These are phyloP conservation scores for Calliphora vicina DNA, from an alignment of 1,140 invertebrate species.

Conservation along the genomic window DNA sequence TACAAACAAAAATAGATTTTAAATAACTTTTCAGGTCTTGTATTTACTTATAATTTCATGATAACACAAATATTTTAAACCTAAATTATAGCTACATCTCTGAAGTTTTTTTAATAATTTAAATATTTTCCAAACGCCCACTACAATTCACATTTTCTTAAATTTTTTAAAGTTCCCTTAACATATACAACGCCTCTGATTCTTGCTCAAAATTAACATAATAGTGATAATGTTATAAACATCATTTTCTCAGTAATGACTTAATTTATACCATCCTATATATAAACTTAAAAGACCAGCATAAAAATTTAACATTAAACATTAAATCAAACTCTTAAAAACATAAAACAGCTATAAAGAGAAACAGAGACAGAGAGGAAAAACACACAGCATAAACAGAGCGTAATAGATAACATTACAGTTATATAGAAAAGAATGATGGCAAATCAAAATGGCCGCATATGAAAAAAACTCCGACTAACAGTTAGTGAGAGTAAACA, in stretches of 20 bases:
- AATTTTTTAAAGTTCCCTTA: no score
- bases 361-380: not conserved
- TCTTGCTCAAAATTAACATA: not conserved
- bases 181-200: not conserved
- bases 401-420: not conserved
- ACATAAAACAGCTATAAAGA: not conserved
- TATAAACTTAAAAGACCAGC: not conserved
- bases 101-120: no score
- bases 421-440: not conserved
- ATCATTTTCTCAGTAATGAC: not conserved
- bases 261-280: conserved; percentile 7
- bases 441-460: conserved; percentile 25
- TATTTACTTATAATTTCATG: no score
- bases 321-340: not conserved
- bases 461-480: not conserved
- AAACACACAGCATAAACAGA: not conserved
- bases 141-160: no score
- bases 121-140: no score
- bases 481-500: not conserved
- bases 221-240: conserved; percentile 9
- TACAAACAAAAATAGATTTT: no score
- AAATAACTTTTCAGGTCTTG: no score
- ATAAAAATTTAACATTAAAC: not conserved
- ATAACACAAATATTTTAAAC: no score
- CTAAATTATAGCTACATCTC: no score